Base-by-base conservation (phyloP, 1,140 invertebrate genomes). In the Heliconius melpomene region DNA sequence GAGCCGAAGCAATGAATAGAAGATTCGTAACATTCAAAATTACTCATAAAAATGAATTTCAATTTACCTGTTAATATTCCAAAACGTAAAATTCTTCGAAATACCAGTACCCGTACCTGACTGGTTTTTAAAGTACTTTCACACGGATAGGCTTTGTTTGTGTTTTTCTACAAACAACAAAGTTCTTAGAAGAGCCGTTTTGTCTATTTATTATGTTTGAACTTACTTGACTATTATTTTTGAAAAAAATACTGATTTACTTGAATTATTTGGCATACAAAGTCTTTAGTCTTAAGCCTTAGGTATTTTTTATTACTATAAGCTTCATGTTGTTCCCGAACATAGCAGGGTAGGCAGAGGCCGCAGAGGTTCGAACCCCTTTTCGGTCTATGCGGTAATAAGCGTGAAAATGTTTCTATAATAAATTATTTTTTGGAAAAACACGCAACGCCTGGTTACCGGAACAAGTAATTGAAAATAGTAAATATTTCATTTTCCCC, bases 71-170 rank as follows among this genome's bases (percentile, higher is more conserved):
- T 66, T 66, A 29, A 26, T 66, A 66, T 66, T 29, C 60, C 60
- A 29, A 66, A 66, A 26, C 60, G 60, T 66, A 26, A 66, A 66
- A 66, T 66, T 66, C 60, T 66, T 66, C 29, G 60, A 66, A 66
- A 16, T 26, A 66, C 60, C 60, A 66, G 60, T 46, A 32, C 29
- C 40, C 3, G 40, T n/a, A 66, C 60, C 60, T 66, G 60, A 66
- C 60, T 66, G 60, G 60, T 66, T 66, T 66, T 66, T 66, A 66
- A 66, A 66, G 60, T 66, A 66, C 60, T 66, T 66, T 66, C 60
- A 66, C 60, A 66, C 60, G 60, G 60, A 26, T 66, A 66, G 60
- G 23, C 26, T 66, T 29, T 66, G 60, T 66, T 66, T 66, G 60
- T 11, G 1, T 66, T 26, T 66, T 66, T 29, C 60, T 66, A 66